These are phyloP conservation scores for Platorchestia sp. DNA, from an alignment of 1,140 invertebrate genomes.

Conservation along the genomic window DNA sequence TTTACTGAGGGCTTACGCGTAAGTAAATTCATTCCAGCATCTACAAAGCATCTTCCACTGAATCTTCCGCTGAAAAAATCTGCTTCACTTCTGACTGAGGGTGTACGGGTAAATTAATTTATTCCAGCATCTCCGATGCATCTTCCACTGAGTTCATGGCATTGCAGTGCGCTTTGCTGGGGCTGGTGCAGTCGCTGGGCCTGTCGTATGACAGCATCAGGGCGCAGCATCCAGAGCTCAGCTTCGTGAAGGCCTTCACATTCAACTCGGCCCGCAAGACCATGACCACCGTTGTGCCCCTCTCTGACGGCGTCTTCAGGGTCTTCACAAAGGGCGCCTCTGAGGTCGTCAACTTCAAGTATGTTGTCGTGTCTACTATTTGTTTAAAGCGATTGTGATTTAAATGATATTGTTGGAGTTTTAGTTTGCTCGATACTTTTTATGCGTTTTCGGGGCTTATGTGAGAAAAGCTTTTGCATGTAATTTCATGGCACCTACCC, in stretches of 20 bases:
- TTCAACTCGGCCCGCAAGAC: slow-evolving; percentile 99
- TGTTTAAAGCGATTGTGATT: neutral
- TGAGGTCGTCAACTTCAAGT: slow-evolving; percentile 99
- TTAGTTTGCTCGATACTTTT: neutral
- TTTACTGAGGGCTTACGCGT: too few species aligned
- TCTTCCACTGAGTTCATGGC: slow-evolving; percentile 88
- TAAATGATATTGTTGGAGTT: neutral
- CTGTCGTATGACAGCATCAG: slow-evolving; percentile 93
- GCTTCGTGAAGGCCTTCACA: slow-evolving; percentile 95
- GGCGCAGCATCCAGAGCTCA: slow-evolving; percentile 92
- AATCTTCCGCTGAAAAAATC: too few species aligned
- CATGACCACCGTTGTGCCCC: slow-evolving; percentile 96
- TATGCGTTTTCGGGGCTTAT: too few species aligned
- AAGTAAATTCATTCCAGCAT: too few species aligned
- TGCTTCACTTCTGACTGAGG: too few species aligned
- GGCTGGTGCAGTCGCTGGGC: slow-evolving; percentile 91
- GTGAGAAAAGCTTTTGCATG: too few species aligned
- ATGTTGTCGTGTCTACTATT: slow-evolving; percentile 68
- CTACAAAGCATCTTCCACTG: too few species aligned
- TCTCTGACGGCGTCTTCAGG: slow-evolving; percentile 87
- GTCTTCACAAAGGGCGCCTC: slow-evolving; percentile 99
- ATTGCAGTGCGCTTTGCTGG: slow-evolving; percentile 97
- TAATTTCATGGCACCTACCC: too few species aligned
- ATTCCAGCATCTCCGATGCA: neutral
- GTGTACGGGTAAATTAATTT: neutral